Evolutionary conservation across 2,888 invertebrate genomes (phyloP).

Genomic region (Nemotelus pantherinus): DNA sequence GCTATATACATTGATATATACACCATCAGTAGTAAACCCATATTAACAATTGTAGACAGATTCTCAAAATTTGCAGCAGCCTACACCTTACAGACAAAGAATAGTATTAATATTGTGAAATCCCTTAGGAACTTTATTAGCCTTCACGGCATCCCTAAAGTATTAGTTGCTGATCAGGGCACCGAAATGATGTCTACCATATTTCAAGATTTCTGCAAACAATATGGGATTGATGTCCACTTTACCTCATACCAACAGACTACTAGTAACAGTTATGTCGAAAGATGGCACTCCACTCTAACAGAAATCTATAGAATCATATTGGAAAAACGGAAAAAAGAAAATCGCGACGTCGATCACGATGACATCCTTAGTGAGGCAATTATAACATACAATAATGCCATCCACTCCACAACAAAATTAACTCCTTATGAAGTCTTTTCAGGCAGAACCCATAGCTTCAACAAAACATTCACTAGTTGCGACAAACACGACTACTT

Average conservation of each 20-base stretch:
- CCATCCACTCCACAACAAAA: constrained; percentile 30
- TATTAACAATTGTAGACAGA: neutral
- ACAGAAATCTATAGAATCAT: constrained; percentile 50
- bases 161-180: too few relatives aligned
- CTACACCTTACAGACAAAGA: neutral
- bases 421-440: constrained; percentile 28
- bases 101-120: neutral
- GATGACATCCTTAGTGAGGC: constrained; percentile 47
- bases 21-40: neutral
- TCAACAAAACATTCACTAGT: constrained; percentile 28
- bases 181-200: neutral
- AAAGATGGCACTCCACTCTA: constrained; percentile 42
- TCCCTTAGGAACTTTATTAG: neutral
- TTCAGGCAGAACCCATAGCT: constrained; percentile 30
- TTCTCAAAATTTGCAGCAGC: neutral
- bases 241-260: constrained; percentile 47
- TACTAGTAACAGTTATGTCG: constrained; percentile 16
- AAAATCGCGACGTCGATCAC: constrained; percentile 29
- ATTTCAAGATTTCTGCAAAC: constrained; percentile 41
- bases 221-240: constrained; percentile 44
- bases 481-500: constrained; percentile 39
- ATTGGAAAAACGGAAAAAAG: constrained; percentile 42
- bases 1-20: constrained; percentile 48
- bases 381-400: constrained; percentile 41
- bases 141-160: constrained; percentile 2